Conservation (phyloP, 2,797 vertebrate genomes). For the Lutjanus campechanus region DNA sequence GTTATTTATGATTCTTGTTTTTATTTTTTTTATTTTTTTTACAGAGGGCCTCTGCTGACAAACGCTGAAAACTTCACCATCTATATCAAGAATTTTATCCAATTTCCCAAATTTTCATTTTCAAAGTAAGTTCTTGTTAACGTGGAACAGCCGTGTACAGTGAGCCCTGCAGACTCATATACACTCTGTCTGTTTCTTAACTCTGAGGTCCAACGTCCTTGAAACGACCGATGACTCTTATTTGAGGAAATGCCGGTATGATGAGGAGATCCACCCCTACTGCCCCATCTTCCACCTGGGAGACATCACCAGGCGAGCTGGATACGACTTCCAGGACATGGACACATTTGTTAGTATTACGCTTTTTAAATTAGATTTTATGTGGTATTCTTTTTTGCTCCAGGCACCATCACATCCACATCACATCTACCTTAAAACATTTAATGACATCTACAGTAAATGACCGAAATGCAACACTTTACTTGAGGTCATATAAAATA, state of each 20-base stretch:
- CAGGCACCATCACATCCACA: not conserved
- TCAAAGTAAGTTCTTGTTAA: conserved; percentile 88
- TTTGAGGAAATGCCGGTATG: conserved; percentile 89
- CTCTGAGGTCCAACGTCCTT: conserved; percentile 89
- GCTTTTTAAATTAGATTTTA: not conserved
- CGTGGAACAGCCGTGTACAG: not conserved
- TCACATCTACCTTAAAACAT: not conserved
- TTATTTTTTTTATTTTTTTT: conserved; percentile 38
- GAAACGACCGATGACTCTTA: conserved; percentile 81
- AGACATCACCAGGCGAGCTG: conserved; percentile 86
- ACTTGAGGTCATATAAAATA: no score
- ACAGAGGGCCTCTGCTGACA: conserved; percentile 85
- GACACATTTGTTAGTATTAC: conserved; percentile 81
- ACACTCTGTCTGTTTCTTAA: conserved; percentile 5
- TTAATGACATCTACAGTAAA: no score
- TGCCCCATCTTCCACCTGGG: conserved; percentile 94
- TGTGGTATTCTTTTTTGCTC: no score
- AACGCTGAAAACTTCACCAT: conserved; percentile 94
- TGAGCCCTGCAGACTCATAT: not conserved
- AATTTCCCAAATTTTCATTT: conserved; percentile 91
- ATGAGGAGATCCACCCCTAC: conserved; percentile 82
- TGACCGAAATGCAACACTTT: no score
- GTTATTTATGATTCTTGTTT: not conserved
- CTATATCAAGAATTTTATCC: conserved; percentile 95
- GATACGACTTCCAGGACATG: conserved; percentile 88